Percentiles rank a stretch among this genome's conserved stretches.
Conservation (phyloP, 2,888 invertebrate species). For the Drosophila affinis region DNA sequence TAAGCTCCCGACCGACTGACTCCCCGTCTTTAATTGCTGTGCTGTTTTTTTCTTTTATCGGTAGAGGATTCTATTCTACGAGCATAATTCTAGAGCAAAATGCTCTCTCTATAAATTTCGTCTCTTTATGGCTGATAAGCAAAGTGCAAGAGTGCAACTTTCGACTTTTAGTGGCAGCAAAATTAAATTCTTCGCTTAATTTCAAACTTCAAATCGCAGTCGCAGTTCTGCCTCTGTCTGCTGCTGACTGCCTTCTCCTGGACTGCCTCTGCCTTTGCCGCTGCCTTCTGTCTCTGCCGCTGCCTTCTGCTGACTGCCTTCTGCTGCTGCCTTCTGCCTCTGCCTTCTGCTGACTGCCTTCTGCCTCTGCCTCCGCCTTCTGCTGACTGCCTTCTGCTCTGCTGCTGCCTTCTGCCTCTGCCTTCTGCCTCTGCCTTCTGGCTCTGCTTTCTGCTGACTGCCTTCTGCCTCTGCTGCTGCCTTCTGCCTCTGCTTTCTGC, state of each 20-base stretch:
- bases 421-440: no score
- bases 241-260: not conserved
- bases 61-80: constrained; percentile 10
- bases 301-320: not conserved
- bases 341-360: not conserved
- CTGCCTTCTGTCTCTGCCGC: not conserved
- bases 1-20: constrained; percentile 18
- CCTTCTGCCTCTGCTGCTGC: not conserved
- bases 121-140: constrained; percentile 44
- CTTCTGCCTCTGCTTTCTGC: not conserved
- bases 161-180: constrained; percentile 28
- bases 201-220: constrained; percentile 33
- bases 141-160: constrained; percentile 32
- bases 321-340: not conserved
- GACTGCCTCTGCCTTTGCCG: no score
- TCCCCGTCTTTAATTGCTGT: constrained; percentile 27
- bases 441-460: no score
- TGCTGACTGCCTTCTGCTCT: no score
- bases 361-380: no score
- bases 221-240: not conserved
- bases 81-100: constrained; percentile 24
- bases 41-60: constrained; percentile 14
- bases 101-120: constrained; percentile 52
- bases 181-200: constrained; percentile 55
- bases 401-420: no score